Base-by-base conservation (phyloP, 2,113 vertebrate genomes). In the Montifringilla adamsi region DNA sequence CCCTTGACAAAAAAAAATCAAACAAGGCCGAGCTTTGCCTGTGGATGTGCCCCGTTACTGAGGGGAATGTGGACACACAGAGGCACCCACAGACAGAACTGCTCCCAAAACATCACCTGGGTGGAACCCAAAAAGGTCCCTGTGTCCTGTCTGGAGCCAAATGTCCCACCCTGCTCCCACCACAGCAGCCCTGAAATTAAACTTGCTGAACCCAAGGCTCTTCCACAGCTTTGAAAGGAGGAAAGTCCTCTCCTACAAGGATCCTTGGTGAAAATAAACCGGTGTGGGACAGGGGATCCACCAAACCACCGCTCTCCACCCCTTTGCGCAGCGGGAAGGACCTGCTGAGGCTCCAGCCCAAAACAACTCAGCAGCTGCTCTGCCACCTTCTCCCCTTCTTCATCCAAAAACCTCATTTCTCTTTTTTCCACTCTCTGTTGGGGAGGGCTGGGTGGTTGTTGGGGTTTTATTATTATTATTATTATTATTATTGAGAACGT, bases 11-110 rank as follows among this genome's bases (percentile, higher is more conserved):
- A 37, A 13, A 41, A 41, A 21, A 5, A 6, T 2, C 16, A 16
- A 30, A 17, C 19, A 35, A 35, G 75, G 89, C 63, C 1, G 24
- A 81, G 74, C 74, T 26, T 33, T 43, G 44, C 49, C 68, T 16
- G 3, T 1, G 8, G 35, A 3, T 7, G 22, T 59, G 43, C 21
- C 22, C 20, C 0, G 0, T 9, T n/a, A 3, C 0, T 21, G 52
- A n/a, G 15, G 49, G 59, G 18, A 12, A 6, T 0, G 11, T 2
- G 35, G 70, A 2, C 52, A 31, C 28, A 35, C 8, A 49, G 44
- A 53, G 13, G 23, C 9, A 26, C 46, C 63, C 83, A 7, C 24
- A 13, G 53, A 11, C 2, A 19, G 11, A 85, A 53, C 28, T 89
- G 78, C 33, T 59, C 80, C 76, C 66, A 24, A 52, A 23, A 2